Conservation (phyloP, 2,113 vertebrate genomes). For the Pangasianodon gigas region DNA sequence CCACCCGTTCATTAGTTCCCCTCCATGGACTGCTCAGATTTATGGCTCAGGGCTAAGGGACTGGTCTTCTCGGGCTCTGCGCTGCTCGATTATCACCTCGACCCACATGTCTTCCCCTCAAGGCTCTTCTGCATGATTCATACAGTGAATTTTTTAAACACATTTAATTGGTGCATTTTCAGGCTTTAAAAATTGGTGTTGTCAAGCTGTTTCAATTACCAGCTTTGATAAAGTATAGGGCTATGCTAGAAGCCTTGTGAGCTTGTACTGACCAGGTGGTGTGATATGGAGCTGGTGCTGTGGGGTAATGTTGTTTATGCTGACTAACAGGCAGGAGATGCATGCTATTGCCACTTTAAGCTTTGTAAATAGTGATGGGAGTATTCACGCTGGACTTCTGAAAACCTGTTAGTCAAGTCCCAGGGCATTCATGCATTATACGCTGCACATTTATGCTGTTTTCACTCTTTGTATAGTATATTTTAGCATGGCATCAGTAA, state of each 20-base stretch:
- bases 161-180: conserved; percentile 11
- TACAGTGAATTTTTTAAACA: neutral
- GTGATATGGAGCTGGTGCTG: neutral
- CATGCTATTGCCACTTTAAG: neutral
- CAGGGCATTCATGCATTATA: neutral
- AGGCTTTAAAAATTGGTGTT: neutral
- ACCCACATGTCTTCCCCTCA: conserved; percentile 40
- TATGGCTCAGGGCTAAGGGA: conserved; percentile 45
- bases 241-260: neutral
- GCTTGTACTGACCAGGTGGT: neutral
- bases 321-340: conserved; percentile 13
- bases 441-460: conserved; percentile 9
- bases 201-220: conserved; percentile 16
- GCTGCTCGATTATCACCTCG: conserved; percentile 50
- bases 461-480: neutral
- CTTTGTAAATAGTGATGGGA: neutral
- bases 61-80: conserved; percentile 19
- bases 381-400: neutral
- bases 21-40: conserved; percentile 47
- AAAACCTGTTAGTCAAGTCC: neutral
- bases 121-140: conserved; percentile 22
- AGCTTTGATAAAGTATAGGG: neutral
- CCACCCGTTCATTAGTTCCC: conserved; percentile 47
- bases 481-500: conserved; percentile 11
- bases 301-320: neutral